Conservation (phyloP, 2,888 invertebrate species). For the Lepidocyrtoides sp. region DNA sequence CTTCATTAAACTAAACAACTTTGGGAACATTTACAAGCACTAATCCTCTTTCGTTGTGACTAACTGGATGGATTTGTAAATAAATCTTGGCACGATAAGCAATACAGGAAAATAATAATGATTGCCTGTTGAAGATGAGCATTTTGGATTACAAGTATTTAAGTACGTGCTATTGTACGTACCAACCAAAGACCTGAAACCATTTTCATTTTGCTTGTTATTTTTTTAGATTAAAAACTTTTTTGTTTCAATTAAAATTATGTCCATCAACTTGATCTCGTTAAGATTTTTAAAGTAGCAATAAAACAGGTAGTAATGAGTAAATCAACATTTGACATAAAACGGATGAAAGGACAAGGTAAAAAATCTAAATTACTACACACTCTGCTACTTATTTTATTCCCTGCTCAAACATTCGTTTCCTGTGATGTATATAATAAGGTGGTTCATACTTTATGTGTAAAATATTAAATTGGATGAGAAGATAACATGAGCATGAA, state of each 20-base stretch:
- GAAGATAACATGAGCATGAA: slow-evolving; percentile 7
- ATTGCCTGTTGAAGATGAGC: background rate
- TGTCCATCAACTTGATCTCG: slow-evolving; percentile 32
- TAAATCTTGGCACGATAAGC: background rate
- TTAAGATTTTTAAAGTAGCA: slow-evolving; percentile 48
- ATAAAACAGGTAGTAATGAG: slow-evolving; percentile 58
- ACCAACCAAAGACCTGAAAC: too few species aligned
- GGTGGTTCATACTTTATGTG: background rate
- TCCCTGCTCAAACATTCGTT: background rate
- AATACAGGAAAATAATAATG: background rate
- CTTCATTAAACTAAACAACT: background rate
- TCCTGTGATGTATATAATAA: background rate
- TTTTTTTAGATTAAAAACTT: slow-evolving; percentile 16
- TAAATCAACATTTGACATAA: slow-evolving; percentile 57
- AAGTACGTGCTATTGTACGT: too few species aligned
- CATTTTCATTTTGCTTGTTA: background rate
- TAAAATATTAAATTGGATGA: slow-evolving; percentile 45
- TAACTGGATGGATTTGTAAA: background rate
- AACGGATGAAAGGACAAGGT: slow-evolving; percentile 13
- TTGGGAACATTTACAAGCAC: background rate
- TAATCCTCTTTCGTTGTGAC: background rate
- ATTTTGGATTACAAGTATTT: background rate
- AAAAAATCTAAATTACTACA: slow-evolving; percentile 27
- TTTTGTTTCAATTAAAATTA: slow-evolving; percentile 30
- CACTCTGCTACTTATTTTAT: background rate